Evolutionary conservation across 1,140 invertebrate genomes (phyloP).

Genomic region (Hirudo medicinalis): DNA sequence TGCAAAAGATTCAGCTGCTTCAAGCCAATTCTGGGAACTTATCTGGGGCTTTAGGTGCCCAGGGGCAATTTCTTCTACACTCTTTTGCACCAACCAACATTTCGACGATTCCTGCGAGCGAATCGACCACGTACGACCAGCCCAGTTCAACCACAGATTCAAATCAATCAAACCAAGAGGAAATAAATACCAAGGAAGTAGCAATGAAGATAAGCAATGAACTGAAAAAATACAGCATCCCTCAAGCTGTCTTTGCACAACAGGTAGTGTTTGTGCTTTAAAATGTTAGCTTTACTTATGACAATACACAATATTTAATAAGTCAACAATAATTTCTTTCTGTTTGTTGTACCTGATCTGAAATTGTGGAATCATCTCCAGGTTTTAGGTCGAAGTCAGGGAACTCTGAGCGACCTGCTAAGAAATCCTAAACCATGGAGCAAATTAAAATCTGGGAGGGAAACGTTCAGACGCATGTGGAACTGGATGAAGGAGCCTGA

Average conservation of each 20-base stretch:
- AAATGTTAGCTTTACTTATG: not conserved
- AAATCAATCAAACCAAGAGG: slow-evolving; percentile 49
- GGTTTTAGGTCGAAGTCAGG: slow-evolving; percentile 91
- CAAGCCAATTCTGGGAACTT: slow-evolving; percentile 2
- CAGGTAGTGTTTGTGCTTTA: slow-evolving; percentile 27
- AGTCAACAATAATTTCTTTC: not conserved
- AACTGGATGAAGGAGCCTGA: slow-evolving; percentile 99
- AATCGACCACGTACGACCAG: slow-evolving; percentile 10
- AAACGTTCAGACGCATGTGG: slow-evolving; percentile 98
- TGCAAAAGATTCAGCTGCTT: slow-evolving; percentile 7
- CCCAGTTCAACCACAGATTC: slow-evolving; percentile 10
- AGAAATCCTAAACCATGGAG: slow-evolving; percentile 99
- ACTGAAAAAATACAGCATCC: slow-evolving; percentile 95
- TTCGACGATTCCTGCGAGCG: not conserved
- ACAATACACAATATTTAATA: not conserved
- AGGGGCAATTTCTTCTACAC: not conserved
- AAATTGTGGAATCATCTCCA: slow-evolving; percentile 34
- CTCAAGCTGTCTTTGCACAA: slow-evolving; percentile 97
- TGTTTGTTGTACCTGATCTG: not conserved
- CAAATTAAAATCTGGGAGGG: slow-evolving; percentile 96
- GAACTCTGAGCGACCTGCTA: slow-evolving; percentile 88
- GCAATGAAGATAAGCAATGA: slow-evolving; percentile 96
- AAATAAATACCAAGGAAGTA: slow-evolving; percentile 98
- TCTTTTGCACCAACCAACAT: not conserved
- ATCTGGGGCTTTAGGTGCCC: not conserved